These are phyloP conservation scores for Aix galericulata DNA, from an alignment of 2,113 vertebrate species.

Conservation along the genomic window DNA sequence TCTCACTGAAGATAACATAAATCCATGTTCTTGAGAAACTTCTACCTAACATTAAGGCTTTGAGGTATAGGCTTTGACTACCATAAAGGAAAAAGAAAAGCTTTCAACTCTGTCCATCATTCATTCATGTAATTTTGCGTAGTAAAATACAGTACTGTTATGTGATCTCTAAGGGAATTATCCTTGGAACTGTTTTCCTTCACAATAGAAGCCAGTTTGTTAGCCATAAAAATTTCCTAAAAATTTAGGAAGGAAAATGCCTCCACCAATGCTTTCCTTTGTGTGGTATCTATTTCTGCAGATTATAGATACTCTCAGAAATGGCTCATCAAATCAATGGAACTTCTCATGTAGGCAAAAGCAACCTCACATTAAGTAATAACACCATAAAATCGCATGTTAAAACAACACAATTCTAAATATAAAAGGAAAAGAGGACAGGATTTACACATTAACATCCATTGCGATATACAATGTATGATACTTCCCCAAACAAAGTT, in stretches of 20 bases:
- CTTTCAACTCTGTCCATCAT: not conserved
- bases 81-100: not conserved
- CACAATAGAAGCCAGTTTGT: conserved; percentile 6
- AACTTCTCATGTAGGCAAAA: not conserved
- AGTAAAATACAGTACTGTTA: not conserved
- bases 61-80: conserved; percentile 8
- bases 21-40: not conserved
- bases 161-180: not conserved
- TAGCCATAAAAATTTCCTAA: not conserved
- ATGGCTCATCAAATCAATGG: not conserved
- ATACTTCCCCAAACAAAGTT: not conserved
- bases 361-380: not conserved
- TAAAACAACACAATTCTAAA: not conserved
- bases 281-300: not conserved
- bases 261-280: not conserved
- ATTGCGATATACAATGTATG: not conserved
- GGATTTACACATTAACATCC: not conserved
- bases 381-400: not conserved
- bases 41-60: not conserved
- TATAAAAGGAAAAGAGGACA: not conserved
- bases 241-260: not conserved
- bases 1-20: not conserved
- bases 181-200: not conserved
- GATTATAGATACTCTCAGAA: not conserved
- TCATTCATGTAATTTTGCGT: not conserved